Conservation (phyloP, 2,888 invertebrate species). For the Acleris holmiana region DNA sequence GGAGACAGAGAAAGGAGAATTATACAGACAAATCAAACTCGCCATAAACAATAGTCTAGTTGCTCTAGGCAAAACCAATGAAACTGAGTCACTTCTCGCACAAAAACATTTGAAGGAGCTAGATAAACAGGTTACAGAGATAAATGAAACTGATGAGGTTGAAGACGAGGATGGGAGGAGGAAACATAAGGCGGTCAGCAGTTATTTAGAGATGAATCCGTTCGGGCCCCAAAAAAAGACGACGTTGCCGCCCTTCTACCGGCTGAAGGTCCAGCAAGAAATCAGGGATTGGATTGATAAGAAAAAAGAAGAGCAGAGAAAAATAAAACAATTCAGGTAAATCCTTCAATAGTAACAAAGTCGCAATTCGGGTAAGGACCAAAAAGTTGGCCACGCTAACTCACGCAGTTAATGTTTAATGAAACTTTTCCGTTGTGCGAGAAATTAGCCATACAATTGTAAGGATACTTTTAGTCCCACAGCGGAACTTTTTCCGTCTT, state of each 20-base stretch:
- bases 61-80: slow-evolving; percentile 49
- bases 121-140: slow-evolving; percentile 49
- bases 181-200: no score
- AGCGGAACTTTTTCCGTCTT: no score
- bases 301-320: slow-evolving; percentile 47
- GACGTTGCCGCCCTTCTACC: no score
- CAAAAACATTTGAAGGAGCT: slow-evolving; percentile 52
- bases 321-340: slow-evolving; percentile 44
- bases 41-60: slow-evolving; percentile 58
- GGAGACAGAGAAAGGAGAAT: slow-evolving; percentile 50
- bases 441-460: no score
- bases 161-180: slow-evolving; percentile 27
- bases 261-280: slow-evolving; percentile 45
- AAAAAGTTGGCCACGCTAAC: no score
- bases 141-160: slow-evolving; percentile 40
- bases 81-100: slow-evolving; percentile 51
- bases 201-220: no score
- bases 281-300: slow-evolving; percentile 53
- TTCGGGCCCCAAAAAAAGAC: no score
- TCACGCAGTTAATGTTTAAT: no score
- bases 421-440: no score
- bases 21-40: slow-evolving; percentile 52
- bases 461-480: no score
- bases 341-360: no score
- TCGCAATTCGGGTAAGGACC: no score